phyloP scores from a whole-genome alignment of 2,113 vertebrate genomes.

The Marmota monax region DNA sequence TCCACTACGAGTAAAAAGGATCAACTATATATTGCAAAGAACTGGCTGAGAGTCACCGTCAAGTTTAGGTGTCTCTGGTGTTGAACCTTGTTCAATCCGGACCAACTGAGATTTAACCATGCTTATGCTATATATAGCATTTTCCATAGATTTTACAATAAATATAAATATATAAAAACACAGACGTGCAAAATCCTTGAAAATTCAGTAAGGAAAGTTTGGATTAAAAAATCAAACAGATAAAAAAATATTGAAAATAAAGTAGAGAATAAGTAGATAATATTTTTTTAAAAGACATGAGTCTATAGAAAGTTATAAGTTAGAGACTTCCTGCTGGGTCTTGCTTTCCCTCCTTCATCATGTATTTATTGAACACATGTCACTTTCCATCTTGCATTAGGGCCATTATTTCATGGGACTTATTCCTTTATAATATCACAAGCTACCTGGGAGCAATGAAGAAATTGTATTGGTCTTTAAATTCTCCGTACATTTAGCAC shows the following conservation, averaged over 20 bases:
- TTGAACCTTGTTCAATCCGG: neutral
- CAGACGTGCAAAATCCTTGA: neutral
- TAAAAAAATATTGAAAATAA: neutral
- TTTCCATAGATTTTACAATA: conserved; percentile 5
- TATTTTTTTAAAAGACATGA: neutral
- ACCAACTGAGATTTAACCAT: neutral
- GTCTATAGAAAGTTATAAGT: neutral
- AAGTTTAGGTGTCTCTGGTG: neutral
- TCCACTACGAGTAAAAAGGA: neutral
- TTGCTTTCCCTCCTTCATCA: neutral
- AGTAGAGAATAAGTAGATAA: neutral
- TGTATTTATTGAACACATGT: neutral
- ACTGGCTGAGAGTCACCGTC: neutral
- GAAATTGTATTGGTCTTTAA: conserved; percentile 31
- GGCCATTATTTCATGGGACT: neutral
- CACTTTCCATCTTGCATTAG: neutral
- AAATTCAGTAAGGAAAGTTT: neutral
- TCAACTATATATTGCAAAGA: neutral
- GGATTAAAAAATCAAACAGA: neutral
- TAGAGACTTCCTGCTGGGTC: neutral
- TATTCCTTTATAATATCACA: neutral
- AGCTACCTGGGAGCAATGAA: neutral
- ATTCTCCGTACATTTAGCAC: neutral
- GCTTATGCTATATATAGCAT: neutral
- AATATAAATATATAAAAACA: neutral